Evolutionary conservation across 2,888 invertebrate species (phyloP), one percentile per base, ranked within the genome.

Genomic region (Melanostoma scalare): DNA sequence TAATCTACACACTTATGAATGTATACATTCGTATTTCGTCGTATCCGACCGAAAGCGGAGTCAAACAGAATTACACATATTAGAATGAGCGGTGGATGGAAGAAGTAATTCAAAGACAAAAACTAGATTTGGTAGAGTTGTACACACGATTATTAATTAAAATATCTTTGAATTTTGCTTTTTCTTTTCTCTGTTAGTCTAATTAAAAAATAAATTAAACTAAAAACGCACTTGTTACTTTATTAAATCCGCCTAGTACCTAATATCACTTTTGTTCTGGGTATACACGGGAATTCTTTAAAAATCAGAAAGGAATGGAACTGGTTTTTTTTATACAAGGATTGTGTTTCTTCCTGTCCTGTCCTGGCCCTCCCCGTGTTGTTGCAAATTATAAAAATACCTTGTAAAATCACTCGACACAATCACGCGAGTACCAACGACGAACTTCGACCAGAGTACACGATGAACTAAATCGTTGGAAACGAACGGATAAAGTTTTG

Each of bases 391-490:
- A 33, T 31, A 58, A 61, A 50, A 50, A 38, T 63, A 63, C 63
- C 63, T 63, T 63, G 50, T 48, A 10, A 48, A 31, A 63, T 20
- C 20, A 20, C 20, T 20, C 20, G 48, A 63, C 50, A 63, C 63
- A 50, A 63, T 63, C 38, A 40, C 2, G 35, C 46, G 30, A 63
- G 50, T 50, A 63, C 63, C 50, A 63, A 63, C 63, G 63, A 63
- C 63, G 30, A 63, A 63, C 63, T 63, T 50, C 63, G 5, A 50
- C 63, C 63, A n/a, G 63, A 50, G 63, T 31, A 63, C 63, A 63
- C 63, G 63, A 63, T 63, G 63, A 63, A 63, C 63, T 63, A 63
- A 63, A 63, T 46, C 30, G 38, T 50, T 63, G 63, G 63, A 63
- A 63, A 31, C 63, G 30, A 50, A 63, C 63, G 63, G 63, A 63